Percentiles rank a stretch among this genome's conserved stretches.
Evolutionary conservation across 1,140 invertebrate species (phyloP).

Genomic region (Prorops nasuta): DNA sequence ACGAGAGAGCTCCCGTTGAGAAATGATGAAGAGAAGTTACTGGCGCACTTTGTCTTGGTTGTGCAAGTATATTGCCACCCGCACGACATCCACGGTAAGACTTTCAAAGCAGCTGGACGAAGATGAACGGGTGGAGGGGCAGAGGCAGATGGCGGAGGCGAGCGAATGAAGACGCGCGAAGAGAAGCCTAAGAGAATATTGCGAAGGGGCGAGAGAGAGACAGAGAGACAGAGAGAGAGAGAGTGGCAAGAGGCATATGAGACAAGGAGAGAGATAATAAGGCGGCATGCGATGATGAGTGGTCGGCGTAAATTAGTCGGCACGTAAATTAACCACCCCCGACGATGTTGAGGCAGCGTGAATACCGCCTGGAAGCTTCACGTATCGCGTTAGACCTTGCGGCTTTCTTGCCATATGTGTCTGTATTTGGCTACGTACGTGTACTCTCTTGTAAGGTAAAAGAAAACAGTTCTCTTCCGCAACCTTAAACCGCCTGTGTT

Average conservation of each 20-base stretch:
- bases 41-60: constrained; percentile 13
- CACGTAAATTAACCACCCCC: constrained; percentile 46
- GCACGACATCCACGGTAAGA: constrained; percentile 4
- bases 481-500: too few relatives aligned
- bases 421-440: too few relatives aligned
- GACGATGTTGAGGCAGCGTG: constrained; percentile 12
- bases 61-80: constrained; percentile 6
- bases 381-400: too few relatives aligned
- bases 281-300: constrained; percentile 36
- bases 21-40: constrained; percentile 14
- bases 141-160: too few relatives aligned
- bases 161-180: not conserved
- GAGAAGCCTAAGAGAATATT: not conserved
- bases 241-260: not conserved
- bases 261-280: constrained; percentile 30
- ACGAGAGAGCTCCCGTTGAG: too few relatives aligned
- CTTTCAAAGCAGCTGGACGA: too few relatives aligned
- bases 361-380: constrained; percentile 6
- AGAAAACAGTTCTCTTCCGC: too few relatives aligned
- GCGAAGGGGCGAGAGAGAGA: not conserved
- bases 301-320: constrained; percentile 42
- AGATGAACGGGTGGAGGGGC: too few relatives aligned
- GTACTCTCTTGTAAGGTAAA: too few relatives aligned
- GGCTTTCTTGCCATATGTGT: too few relatives aligned
- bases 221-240: not conserved